Base-by-base conservation (phyloP, 2,888 invertebrate genomes). In the Limnephilus rhombicus region DNA sequence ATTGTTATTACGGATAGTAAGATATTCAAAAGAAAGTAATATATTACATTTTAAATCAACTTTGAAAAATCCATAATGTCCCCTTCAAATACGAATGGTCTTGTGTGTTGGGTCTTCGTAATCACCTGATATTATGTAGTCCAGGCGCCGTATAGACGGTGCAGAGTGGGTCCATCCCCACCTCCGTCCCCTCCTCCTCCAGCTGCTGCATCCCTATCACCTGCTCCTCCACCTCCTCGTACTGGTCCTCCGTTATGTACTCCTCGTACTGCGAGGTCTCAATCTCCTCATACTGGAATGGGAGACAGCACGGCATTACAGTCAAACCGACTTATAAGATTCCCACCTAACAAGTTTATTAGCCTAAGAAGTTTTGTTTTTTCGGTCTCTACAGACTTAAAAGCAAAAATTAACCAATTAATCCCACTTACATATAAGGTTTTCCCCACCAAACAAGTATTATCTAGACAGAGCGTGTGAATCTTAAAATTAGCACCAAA, bases 191-290 rank as follows among this genome's bases (percentile, higher is more conserved):
- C 37, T 91, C 96, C 95, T 96, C 96, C 91, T 96, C 96, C 18
- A 96, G 94, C 93, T 96, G 96, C 94, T 96, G 96, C 95, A 96
- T 96, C 3, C 96, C 96, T 80, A 96, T 96, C 80, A 96, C 96
- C 93, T 96, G 96, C 85, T 96, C 96, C 86, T 96, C 96, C 1
- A 96, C 96, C 83, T 96, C 96, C 80, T 96, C 96, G 92, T 96
- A 96, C 88, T 96, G 96, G 91, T 96, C 96, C 93, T 96, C 96
- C 0, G 96, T 96, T 68, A 96, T 96, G 94, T 96, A 96, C 94
- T 96, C 96, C 90, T 96, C 96, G 81, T 96, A 96, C 85, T 96
- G 96, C 0, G 95, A 95, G 0, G 96, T 94, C 93, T 96, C 96
- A 94, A 96, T 96, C 93, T 96, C 96, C 94, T 96, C 96, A 91